A percentile compares a stretch with the other conserved stretches of the same genome.
Evolutionary conservation across 2,888 invertebrate species (phyloP).

Genomic region (Caenorhabditis auriculariae): DNA sequence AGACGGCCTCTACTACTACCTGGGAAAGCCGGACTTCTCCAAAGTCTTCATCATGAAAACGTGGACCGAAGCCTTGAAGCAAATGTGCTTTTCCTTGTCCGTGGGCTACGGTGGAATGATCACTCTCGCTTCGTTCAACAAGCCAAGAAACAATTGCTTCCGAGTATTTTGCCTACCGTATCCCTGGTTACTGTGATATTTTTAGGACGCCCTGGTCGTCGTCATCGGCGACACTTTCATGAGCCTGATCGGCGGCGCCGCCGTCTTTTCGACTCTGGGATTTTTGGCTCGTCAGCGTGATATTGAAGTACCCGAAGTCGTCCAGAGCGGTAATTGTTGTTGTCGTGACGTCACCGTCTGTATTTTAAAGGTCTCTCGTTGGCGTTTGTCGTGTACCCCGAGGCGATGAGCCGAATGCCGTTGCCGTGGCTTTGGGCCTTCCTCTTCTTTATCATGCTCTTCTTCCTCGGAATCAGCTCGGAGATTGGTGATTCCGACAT

Average conservation of each 20-base stretch:
- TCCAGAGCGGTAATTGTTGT: slow-evolving; percentile 27
- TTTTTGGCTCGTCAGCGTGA: slow-evolving; percentile 28
- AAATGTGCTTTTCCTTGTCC: slow-evolving; percentile 52
- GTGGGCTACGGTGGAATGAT: slow-evolving; percentile 53
- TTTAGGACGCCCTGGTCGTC: slow-evolving; percentile 47
- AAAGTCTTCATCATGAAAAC: slow-evolving; percentile 30
- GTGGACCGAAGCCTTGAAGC: slow-evolving; percentile 52
- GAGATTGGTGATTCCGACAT: slow-evolving; percentile 12
- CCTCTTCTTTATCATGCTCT: slow-evolving; percentile 65
- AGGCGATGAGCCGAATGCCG: slow-evolving; percentile 63
- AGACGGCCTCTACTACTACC: slow-evolving; percentile 38
- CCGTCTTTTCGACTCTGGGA: slow-evolving; percentile 44
- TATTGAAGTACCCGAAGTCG: slow-evolving; percentile 20
- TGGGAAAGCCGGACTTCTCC: slow-evolving; percentile 27
- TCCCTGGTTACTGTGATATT: not conserved
- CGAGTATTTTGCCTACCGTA: slow-evolving; percentile 18
- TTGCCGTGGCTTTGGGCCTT: slow-evolving; percentile 63
- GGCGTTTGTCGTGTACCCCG: slow-evolving; percentile 64
- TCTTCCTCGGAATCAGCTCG: slow-evolving; percentile 62
- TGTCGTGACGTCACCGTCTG: not conserved
- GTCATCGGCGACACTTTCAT: slow-evolving; percentile 48
- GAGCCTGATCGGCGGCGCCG: slow-evolving; percentile 39
- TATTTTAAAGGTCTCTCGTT: slow-evolving; percentile 64
- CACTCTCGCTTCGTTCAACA: slow-evolving; percentile 51
- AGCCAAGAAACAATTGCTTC: slow-evolving; percentile 48